These are phyloP conservation scores for Masnerella sp. DNA, from an alignment of 2,888 invertebrate species.

Conservation along the genomic window DNA sequence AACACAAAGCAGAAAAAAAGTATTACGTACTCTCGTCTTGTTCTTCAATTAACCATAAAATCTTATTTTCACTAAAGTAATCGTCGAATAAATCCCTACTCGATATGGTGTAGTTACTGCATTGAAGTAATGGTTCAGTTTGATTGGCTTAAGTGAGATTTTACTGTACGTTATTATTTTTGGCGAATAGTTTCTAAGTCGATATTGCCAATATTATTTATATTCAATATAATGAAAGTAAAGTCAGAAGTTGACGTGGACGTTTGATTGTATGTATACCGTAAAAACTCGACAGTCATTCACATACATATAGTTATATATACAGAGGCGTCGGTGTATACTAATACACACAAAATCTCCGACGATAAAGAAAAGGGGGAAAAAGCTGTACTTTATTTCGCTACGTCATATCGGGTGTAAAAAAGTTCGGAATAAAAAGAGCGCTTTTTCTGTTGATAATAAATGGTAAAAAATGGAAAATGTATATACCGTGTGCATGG, in stretches of 20 bases:
- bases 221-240: slow-evolving; percentile 73
- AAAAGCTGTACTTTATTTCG: slow-evolving; percentile 27
- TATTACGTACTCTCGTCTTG: no score
- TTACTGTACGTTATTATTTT: slow-evolving; percentile 62
- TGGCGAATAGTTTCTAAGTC: slow-evolving; percentile 70
- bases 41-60: no score
- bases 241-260: slow-evolving; percentile 67
- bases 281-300: slow-evolving; percentile 70
- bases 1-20: not conserved
- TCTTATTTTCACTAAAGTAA: no score
- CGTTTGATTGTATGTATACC: slow-evolving; percentile 74
- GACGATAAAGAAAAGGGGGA: slow-evolving; percentile 39
- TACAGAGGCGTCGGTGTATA: slow-evolving; percentile 58
- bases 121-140: no score
- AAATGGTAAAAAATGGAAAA: slow-evolving; percentile 34
- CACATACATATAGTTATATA: slow-evolving; percentile 65
- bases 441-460: slow-evolving; percentile 26
- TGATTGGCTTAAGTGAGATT: no score
- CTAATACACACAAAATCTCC: slow-evolving; percentile 58
- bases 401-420: slow-evolving; percentile 31
- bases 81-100: no score
- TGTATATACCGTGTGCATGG: slow-evolving; percentile 48
- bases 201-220: slow-evolving; percentile 75
- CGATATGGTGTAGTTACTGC: no score
- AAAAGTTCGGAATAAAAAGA: slow-evolving; percentile 27